phyloP scores from a whole-genome alignment of 2,797 vertebrate species.

The Hyperoplus lanceolatus region DNA sequence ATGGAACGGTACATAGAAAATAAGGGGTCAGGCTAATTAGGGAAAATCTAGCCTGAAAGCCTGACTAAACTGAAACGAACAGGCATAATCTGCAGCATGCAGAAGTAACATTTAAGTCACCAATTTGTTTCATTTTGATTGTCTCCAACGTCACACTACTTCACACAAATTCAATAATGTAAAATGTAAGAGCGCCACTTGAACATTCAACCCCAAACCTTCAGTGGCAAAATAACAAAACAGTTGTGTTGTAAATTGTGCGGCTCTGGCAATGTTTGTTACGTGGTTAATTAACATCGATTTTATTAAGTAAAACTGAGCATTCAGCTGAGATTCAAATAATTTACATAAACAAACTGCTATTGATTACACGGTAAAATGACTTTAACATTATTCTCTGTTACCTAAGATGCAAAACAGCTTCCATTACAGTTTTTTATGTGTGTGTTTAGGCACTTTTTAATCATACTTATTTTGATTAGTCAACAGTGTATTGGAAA shows the following conservation, averaged over 20 bases:
- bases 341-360: slow-evolving; percentile 2
- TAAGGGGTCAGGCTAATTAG: neutral
- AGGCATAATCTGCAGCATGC: neutral
- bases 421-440: neutral
- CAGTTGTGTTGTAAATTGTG: neutral
- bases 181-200: neutral
- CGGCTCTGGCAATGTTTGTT: neutral
- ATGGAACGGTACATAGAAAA: neutral
- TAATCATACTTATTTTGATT: neutral
- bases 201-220: neutral
- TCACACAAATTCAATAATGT: slow-evolving; percentile 7
- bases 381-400: neutral
- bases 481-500: neutral
- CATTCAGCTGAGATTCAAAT: neutral
- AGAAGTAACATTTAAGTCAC: neutral
- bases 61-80: neutral
- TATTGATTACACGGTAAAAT: neutral
- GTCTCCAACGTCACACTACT: neutral
- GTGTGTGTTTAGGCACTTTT: neutral
- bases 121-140: neutral
- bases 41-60: neutral
- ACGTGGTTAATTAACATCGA: neutral
- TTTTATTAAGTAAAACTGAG: neutral
- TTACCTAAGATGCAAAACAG: slow-evolving; percentile 7
- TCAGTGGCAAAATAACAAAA: neutral